Base-by-base conservation (phyloP, 2,113 vertebrate species). In the Pitta sordida region DNA sequence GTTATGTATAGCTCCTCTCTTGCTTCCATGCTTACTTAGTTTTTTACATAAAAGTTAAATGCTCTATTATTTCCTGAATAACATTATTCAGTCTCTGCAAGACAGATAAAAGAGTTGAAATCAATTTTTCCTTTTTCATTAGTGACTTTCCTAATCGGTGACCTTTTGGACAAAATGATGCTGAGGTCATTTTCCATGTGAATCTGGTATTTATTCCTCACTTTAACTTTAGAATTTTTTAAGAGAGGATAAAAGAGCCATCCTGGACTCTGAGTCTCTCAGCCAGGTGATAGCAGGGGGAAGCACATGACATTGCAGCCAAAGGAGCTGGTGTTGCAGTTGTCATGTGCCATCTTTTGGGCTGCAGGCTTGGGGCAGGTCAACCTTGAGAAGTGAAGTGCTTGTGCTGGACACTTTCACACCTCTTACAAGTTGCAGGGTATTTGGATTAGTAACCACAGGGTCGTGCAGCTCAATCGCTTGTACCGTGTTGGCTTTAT, bases 381-480 rank as follows among this genome's bases (percentile, higher is more conserved):
- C 41, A 80, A 13, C n/a, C 29, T 76, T 1, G 8, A 53, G 36
- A 80, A 23, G 21, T 16, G 48, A 75, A 39, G 10, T 49, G 27
- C 10, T 34, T 16, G 7, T 52, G 17, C 49, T 63, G 23, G 56
- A 20, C 17, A 15, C 20, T 32, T 70, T 30, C 34, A 59, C 2
- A 1, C 26, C 49, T 84, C 64, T 20, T 89, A 7, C 14, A 46
- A 19, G 8, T 78, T 55, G 32, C 64, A 71, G 69, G 26, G 11
- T 21, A 5, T 37, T 73, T 65, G 53, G n/a, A n/a, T 70, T 65
- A 41, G 43, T 17, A 39, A 19, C 26, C 56, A 62, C 32, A 39
- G 52, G 29, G 29, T 23, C 0, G 0, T 70, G 22, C 20, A 21
- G 64, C 30, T 76, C 0, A 0, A 21, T 41, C 46, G 19, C 29